Evolutionary conservation across 2,797 vertebrate genomes (phyloP).

Genomic region (Melanotaenia pygmaea): DNA sequence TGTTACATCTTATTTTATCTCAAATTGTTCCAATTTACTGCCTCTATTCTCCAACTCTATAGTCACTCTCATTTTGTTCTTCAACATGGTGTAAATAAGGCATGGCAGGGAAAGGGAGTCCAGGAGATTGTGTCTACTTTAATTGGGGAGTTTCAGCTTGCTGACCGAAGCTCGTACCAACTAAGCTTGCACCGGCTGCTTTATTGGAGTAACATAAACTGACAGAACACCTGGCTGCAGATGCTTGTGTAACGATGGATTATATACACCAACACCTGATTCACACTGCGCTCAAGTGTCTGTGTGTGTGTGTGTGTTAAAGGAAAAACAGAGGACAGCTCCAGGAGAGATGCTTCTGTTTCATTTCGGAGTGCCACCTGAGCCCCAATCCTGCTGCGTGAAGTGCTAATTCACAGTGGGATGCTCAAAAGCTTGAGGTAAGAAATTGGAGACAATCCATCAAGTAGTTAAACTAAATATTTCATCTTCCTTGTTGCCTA

Average conservation of each 20-base stretch:
- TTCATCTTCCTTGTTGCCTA: background rate
- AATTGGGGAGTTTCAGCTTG: slow-evolving; percentile 43
- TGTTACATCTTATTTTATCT: background rate
- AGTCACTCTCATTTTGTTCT: slow-evolving; percentile 12
- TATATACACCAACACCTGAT: slow-evolving; percentile 73
- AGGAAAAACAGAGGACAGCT: slow-evolving; percentile 42
- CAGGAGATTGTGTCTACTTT: slow-evolving; percentile 49
- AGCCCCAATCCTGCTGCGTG: slow-evolving; percentile 62
- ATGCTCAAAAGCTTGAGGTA: slow-evolving; percentile 33
- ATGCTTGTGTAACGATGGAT: slow-evolving; percentile 75
- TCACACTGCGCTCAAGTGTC: slow-evolving; percentile 16
- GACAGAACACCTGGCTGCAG: slow-evolving; percentile 79
- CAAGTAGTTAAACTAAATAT: background rate
- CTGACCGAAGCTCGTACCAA: slow-evolving; percentile 44
- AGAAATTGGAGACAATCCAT: slow-evolving; percentile 34
- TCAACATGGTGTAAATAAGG: slow-evolving; percentile 41
- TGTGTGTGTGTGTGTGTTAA: slow-evolving; percentile 27
- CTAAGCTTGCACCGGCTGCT: slow-evolving; percentile 52
- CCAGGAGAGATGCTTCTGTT: slow-evolving; percentile 59
- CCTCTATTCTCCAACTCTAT: background rate
- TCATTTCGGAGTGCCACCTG: slow-evolving; percentile 76
- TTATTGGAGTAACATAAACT: slow-evolving; percentile 71
- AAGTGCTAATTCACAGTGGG: slow-evolving; percentile 53
- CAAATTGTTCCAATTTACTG: background rate
- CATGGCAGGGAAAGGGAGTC: slow-evolving; percentile 48